Conservation (phyloP, 2,113 vertebrate genomes). For the Lampris incognitus region DNA sequence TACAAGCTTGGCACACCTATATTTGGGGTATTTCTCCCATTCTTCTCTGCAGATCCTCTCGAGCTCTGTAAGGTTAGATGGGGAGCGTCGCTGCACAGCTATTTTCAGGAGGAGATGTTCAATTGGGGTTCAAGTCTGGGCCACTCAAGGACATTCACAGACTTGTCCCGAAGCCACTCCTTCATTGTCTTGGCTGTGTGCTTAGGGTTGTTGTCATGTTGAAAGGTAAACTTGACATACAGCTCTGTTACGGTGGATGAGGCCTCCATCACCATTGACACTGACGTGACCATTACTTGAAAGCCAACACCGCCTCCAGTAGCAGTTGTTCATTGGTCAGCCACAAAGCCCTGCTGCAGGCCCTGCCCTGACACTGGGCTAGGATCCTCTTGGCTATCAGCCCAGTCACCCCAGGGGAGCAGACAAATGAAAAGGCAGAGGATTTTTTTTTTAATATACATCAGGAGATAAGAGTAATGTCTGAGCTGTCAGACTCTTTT, state of each 20-base stretch:
- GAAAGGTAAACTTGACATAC: no score
- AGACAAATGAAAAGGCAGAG: background rate
- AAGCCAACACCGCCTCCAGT: background rate
- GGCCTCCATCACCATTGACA: background rate
- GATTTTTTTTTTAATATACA: background rate
- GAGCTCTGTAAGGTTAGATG: no score
- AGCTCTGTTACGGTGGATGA: background rate
- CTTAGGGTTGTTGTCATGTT: no score
- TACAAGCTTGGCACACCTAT: no score
- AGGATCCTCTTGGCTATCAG: background rate
- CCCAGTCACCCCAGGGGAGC: background rate
- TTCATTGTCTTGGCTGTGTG: no score
- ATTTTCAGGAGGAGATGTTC: no score
- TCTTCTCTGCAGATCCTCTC: no score
- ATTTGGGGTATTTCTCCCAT: no score
- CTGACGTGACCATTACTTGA: background rate
- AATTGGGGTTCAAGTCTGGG: no score
- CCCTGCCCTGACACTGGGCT: background rate
- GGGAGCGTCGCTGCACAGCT: no score
- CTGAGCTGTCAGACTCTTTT: background rate
- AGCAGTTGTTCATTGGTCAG: background rate
- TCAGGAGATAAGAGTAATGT: constrained; percentile 20
- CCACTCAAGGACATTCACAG: no score
- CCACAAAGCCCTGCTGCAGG: background rate
- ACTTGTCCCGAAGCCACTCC: no score